phyloP scores from a whole-genome alignment of 2,888 invertebrate genomes.

The Lasioglossum marginatum region DNA sequence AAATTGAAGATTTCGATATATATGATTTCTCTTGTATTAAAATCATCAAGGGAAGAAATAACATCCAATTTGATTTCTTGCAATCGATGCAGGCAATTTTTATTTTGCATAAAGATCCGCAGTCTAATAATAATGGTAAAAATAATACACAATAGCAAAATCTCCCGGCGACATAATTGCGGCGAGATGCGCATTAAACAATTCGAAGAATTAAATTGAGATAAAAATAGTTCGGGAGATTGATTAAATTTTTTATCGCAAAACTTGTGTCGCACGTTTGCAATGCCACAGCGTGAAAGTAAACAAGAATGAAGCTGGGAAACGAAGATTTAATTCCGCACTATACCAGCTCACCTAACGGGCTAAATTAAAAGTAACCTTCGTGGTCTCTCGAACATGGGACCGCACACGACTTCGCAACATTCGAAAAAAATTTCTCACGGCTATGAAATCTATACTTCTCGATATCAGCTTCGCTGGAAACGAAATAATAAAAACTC shows the following conservation, averaged over 20 bases:
- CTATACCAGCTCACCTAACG: slow-evolving; percentile 16
- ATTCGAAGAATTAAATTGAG: too few relatives aligned
- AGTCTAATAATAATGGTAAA: too few relatives aligned
- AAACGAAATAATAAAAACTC: background rate
- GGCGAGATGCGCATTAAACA: too few relatives aligned
- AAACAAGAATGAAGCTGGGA: background rate
- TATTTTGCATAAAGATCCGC: too few relatives aligned
- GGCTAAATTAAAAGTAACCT: slow-evolving; percentile 33
- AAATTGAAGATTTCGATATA: too few relatives aligned
- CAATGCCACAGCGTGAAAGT: background rate
- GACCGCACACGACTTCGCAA: background rate
- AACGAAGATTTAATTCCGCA: background rate
- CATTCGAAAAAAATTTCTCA: background rate
- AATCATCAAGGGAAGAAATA: too few relatives aligned
- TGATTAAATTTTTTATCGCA: background rate
- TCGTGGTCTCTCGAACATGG: background rate
- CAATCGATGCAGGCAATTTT: too few relatives aligned
- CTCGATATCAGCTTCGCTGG: background rate
- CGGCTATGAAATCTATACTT: too few relatives aligned
- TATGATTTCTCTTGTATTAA: too few relatives aligned
- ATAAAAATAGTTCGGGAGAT: background rate
- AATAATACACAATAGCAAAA: too few relatives aligned
- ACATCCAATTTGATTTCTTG: too few relatives aligned
- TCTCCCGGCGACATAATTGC: too few relatives aligned
- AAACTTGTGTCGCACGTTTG: background rate